Conservation (phyloP, 2,888 invertebrate species). For the Amphipoea lucens region DNA sequence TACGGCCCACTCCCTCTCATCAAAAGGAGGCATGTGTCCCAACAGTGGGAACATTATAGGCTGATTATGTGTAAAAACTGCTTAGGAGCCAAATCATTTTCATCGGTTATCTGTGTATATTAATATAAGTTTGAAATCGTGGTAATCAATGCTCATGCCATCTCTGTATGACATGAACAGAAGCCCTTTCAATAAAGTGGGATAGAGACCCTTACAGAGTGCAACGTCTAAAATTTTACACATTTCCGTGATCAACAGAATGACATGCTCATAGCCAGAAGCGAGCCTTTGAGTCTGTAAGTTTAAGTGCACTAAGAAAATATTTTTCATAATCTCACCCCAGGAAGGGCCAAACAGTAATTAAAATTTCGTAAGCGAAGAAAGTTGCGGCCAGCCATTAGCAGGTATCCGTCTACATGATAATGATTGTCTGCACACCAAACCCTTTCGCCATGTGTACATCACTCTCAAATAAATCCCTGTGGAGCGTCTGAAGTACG, state of each 20-base stretch:
- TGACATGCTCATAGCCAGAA: not conserved
- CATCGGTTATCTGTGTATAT: no score
- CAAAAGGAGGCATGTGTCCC: not conserved
- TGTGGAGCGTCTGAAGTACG: conserved; percentile 53
- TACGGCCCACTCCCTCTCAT: not conserved
- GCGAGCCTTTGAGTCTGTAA: no score
- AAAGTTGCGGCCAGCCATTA: not conserved
- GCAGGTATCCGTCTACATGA: not conserved
- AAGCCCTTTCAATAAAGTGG: not conserved
- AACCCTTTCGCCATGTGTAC: conserved; percentile 28
- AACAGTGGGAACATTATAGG: not conserved
- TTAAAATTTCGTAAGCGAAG: not conserved
- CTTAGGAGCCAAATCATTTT: no score
- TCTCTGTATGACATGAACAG: not conserved
- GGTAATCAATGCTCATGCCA: fast-evolving
- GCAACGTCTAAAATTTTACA: not conserved
- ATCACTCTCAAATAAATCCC: conserved; percentile 45
- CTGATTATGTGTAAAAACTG: not conserved
- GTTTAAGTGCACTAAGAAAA: not conserved
- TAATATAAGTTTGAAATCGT: not conserved
- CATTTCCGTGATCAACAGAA: not conserved
- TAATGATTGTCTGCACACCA: conserved; percentile 3
- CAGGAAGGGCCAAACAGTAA: not conserved
- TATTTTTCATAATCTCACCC: not conserved
- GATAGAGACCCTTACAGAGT: not conserved